Evolutionary conservation across 1,140 invertebrate genomes (phyloP).

Genomic region (Aradophagus sp.): DNA sequence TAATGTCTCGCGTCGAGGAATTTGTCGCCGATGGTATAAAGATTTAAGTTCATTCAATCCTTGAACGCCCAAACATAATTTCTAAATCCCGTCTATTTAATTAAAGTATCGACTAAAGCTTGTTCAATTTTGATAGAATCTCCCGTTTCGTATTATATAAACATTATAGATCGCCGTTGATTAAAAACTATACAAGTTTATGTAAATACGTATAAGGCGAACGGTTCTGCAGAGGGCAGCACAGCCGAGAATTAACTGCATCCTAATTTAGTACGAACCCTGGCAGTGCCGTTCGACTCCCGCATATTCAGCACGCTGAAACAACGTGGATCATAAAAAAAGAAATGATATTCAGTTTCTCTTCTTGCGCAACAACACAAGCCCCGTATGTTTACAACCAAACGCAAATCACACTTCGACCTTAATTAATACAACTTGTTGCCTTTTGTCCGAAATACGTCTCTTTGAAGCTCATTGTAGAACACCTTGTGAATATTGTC

Average conservation of each 20-base stretch:
- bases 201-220: too few species aligned
- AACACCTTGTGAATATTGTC: conserved; percentile 55
- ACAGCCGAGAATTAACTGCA: conserved; percentile 42
- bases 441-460: conserved; percentile 35
- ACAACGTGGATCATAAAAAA: conserved; percentile 34
- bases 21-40: too few species aligned
- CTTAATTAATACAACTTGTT: conserved; percentile 19
- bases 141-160: too few species aligned
- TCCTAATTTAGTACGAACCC: conserved; percentile 30
- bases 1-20: too few species aligned
- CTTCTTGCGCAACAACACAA: background rate
- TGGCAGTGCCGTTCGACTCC: conserved; percentile 3
- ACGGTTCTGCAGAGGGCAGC: background rate
- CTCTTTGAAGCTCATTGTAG: conserved; percentile 52
- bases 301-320: conserved; percentile 10
- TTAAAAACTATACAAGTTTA: too few species aligned
- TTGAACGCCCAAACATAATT: too few species aligned
- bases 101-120: too few species aligned
- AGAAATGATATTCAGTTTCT: background rate
- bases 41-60: too few species aligned
- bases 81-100: too few species aligned
- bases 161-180: too few species aligned
- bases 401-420: background rate
- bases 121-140: too few species aligned
- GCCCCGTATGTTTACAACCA: too few species aligned